Conservation (phyloP, 2,797 vertebrate genomes). For the Orestias chungarensis region DNA sequence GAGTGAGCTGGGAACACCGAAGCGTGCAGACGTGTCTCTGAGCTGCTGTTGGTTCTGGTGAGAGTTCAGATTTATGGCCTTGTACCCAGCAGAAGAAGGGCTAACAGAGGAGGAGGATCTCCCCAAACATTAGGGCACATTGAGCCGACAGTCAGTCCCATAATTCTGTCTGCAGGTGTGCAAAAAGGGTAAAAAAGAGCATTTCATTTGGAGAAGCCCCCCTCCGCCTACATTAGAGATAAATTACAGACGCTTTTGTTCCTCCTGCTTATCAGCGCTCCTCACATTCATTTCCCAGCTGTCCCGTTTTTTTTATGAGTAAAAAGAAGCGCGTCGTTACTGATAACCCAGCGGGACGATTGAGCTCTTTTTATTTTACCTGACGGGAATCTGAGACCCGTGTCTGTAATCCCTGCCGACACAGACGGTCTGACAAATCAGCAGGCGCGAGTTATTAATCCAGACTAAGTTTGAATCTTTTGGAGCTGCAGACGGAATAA, state of each 20-base stretch:
- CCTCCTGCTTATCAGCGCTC: slow-evolving; percentile 24
- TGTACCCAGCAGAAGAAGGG: slow-evolving; percentile 7
- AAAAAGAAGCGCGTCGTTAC: slow-evolving; percentile 22
- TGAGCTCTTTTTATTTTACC: slow-evolving; percentile 20
- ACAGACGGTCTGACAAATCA: slow-evolving; percentile 7
- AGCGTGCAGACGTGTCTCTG: slow-evolving; percentile 17
- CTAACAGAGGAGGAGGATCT: too few relatives aligned
- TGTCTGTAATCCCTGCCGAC: slow-evolving; percentile 17
- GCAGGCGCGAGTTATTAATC: slow-evolving; percentile 4
- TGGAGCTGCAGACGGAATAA: neutral
- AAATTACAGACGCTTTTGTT: slow-evolving; percentile 29
- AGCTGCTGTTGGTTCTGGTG: slow-evolving; percentile 32
- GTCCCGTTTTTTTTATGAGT: slow-evolving; percentile 16
- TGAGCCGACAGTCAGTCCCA: slow-evolving; percentile 11
- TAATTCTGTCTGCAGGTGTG: slow-evolving; percentile 1
- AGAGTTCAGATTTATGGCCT: slow-evolving; percentile 35
- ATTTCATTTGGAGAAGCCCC: neutral
- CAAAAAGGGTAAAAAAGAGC: neutral
- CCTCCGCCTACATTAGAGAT: slow-evolving; percentile 22
- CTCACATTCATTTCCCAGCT: slow-evolving; percentile 14
- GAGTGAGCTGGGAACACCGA: slow-evolving; percentile 16
- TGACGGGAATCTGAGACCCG: slow-evolving; percentile 35
- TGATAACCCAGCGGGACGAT: slow-evolving; percentile 19
- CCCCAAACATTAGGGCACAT: slow-evolving; percentile 4
- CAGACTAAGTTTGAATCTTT: neutral